Base-by-base conservation (phyloP, 2,797 vertebrate genomes). In the Balearica regulorum region DNA sequence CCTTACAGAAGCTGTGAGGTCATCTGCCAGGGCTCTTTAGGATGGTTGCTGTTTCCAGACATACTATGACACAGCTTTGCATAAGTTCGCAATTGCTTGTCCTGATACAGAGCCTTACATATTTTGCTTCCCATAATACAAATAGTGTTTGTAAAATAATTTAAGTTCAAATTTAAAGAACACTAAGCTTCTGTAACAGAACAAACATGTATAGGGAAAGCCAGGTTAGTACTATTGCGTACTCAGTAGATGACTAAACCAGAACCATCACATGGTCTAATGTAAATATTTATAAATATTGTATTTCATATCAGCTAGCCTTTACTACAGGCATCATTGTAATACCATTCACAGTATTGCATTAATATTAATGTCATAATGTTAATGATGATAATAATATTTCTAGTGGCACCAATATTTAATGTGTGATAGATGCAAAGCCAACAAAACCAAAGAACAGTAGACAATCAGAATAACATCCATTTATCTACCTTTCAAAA, bases 141-240 rank as follows among this genome's bases (percentile, higher is more conserved):
- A 68, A 48, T 11, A 25, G 3, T 13, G 7, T 72, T 72, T 54
- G 64, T 76, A 77, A 82, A 6, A 62, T 39, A n/a, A 72, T 15
- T 13, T 35, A 22, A 39, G 5, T 53, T 75, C 8, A 80, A 64
- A 64, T 41, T 26, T 66, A n/a, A 83, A 70, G n/a, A 71, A 82
- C 1, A 1, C 1, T 14, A 60, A 60, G 16, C 5, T 81, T 79
- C 61, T 64, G 13, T 55, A 61, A 80, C 5, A 73, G 65, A 81
- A 9, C 3, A 51, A 43, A 83, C 13, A 10, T 5, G 4, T 12
- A 31, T 5, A 41, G 15, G 14, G 20, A 68, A 64, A 85, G 72
- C 1, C 4, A 41, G 25, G 11, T 31, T 29, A 73, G 16, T 49
- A 14, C 9, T 28, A 24, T 4, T 21, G 3, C 2, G 1, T 65